Evolutionary conservation across 2,797 vertebrate genomes (phyloP).

Genomic region (Ptychadena robeensis): DNA sequence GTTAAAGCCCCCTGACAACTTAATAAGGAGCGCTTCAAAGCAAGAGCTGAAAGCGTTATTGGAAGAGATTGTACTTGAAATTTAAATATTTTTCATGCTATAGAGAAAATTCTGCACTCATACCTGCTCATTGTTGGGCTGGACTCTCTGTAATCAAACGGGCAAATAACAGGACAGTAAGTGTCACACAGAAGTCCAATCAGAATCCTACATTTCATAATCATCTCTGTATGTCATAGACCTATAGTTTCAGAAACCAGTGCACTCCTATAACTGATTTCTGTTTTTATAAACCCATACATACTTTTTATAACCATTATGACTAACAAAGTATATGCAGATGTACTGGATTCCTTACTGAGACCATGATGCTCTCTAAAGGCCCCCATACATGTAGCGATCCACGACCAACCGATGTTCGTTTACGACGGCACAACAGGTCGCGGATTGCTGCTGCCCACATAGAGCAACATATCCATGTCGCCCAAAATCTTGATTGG

Average conservation of each 20-base stretch:
- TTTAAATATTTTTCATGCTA: conserved; percentile 42
- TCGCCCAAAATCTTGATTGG: too few species aligned
- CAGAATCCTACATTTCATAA: conserved; percentile 12
- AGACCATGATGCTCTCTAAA: background rate
- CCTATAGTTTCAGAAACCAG: background rate
- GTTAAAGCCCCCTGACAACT: conserved; percentile 9
- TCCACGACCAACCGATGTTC: too few species aligned
- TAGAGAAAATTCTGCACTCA: conserved; percentile 69
- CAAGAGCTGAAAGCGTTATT: conserved; percentile 46
- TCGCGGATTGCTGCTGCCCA: too few species aligned
- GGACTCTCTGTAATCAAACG: conserved; percentile 84
- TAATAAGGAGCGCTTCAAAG: conserved; percentile 39
- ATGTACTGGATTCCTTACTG: too few species aligned
- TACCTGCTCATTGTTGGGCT: conserved; percentile 83
- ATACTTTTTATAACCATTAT: too few species aligned
- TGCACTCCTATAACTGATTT: too few species aligned
- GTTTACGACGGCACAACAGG: too few species aligned
- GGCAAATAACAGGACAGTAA: conserved; percentile 67
- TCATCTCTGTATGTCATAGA: background rate
- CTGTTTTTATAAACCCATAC: too few species aligned
- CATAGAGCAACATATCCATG: too few species aligned
- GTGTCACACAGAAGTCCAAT: conserved; percentile 18
- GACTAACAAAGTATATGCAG: too few species aligned
- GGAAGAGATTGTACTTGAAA: conserved; percentile 31
- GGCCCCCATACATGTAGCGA: background rate